phyloP scores from a whole-genome alignment of 1,140 invertebrate genomes.

The Lamellibrachia luymesi region DNA sequence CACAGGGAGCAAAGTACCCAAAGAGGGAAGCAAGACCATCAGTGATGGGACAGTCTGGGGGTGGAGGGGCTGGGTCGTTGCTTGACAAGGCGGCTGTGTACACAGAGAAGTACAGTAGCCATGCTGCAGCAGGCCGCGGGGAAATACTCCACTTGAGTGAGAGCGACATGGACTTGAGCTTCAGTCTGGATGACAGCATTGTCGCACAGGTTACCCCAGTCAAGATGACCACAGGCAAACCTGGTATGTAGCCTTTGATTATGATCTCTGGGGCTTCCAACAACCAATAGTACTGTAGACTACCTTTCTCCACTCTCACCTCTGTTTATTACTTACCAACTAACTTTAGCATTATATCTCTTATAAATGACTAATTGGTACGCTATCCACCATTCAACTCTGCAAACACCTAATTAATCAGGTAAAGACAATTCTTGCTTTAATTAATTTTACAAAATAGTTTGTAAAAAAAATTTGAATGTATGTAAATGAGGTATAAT shows the following conservation, averaged over 20 bases:
- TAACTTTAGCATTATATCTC: too few relatives aligned
- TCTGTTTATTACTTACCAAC: too few relatives aligned
- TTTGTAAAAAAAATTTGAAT: too few relatives aligned
- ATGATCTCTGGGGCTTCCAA: background rate
- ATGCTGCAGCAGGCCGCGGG: background rate
- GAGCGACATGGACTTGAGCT: constrained; percentile 11
- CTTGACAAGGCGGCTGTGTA: background rate
- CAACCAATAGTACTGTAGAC: background rate
- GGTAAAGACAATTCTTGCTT: too few relatives aligned
- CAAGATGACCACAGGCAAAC: background rate
- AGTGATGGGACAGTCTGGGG: background rate
- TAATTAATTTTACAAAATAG: too few relatives aligned
- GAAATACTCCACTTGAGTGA: background rate
- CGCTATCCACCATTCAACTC: too few relatives aligned
- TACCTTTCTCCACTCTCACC: too few relatives aligned
- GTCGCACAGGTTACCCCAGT: background rate
- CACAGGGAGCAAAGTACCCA: background rate
- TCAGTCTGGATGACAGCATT: constrained; percentile 10
- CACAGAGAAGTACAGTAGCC: background rate
- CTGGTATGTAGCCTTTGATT: background rate
- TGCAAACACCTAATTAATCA: too few relatives aligned
- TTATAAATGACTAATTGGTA: too few relatives aligned
- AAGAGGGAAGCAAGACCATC: background rate
- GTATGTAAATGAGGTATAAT: too few relatives aligned
- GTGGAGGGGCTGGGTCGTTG: background rate